Evolutionary conservation across 2,113 vertebrate species (phyloP).

Genomic region (Phalacrocorax pelagicus): DNA sequence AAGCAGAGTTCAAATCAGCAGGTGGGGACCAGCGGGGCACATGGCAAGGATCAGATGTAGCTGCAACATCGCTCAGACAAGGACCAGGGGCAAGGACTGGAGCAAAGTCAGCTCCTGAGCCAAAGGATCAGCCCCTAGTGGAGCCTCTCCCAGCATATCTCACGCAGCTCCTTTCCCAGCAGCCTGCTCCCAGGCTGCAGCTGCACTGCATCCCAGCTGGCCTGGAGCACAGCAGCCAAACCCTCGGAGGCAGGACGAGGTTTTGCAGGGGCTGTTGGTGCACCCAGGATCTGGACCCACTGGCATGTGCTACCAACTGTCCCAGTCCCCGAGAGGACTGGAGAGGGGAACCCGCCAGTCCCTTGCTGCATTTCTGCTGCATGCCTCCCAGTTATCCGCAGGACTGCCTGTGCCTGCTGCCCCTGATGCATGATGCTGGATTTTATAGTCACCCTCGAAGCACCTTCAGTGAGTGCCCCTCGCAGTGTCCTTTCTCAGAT

Average conservation of each 20-base stretch:
- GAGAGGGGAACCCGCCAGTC: neutral
- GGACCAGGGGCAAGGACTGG: neutral
- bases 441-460: neutral
- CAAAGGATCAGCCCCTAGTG: accelerated
- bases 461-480: neutral
- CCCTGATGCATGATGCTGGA: neutral
- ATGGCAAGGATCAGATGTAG: accelerated
- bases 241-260: accelerated
- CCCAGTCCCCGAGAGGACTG: neutral
- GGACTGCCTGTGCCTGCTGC: neutral
- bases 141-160: neutral
- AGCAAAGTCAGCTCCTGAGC: accelerated
- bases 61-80: neutral
- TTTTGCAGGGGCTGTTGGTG: neutral
- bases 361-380: neutral
- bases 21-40: neutral
- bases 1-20: neutral
- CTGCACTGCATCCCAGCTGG: accelerated
- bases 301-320: neutral
- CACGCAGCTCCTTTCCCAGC: neutral
- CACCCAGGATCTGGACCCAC: neutral
- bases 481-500: neutral
- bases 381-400: neutral
- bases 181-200: neutral
- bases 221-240: neutral